Evolutionary conservation across 2,888 invertebrate genomes (phyloP).

Genomic region (Desoria tigrina): DNA sequence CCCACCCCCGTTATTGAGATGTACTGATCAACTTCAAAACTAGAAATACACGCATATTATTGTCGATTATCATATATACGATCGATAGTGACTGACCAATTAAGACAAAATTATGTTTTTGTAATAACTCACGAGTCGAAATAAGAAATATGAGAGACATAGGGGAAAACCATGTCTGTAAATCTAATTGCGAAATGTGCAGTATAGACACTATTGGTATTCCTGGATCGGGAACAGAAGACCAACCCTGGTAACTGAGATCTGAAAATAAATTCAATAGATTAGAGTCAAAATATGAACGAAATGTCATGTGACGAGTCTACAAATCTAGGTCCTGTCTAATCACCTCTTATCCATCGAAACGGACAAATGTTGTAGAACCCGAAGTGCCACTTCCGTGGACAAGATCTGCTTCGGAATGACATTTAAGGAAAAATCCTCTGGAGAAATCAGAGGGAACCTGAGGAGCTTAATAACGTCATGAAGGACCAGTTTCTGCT

Average conservation of each 20-base stretch:
- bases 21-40: constrained; percentile 40
- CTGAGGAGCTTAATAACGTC: constrained; percentile 31
- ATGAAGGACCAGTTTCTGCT: constrained; percentile 20
- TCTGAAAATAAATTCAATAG: constrained; percentile 7
- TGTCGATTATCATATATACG: neutral
- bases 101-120: no score
- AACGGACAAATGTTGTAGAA: constrained; percentile 35
- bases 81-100: neutral
- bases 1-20: constrained; percentile 36
- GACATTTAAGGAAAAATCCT: constrained; percentile 36
- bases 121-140: constrained; percentile 35
- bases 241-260: constrained; percentile 25
- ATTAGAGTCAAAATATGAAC: neutral
- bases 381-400: constrained; percentile 26
- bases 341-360: constrained; percentile 35
- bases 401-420: constrained; percentile 30
- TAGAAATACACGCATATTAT: neutral
- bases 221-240: constrained; percentile 25
- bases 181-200: constrained; percentile 35
- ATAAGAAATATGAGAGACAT: constrained; percentile 35
- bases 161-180: constrained; percentile 32
- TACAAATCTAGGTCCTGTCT: no score
- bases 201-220: constrained; percentile 28
- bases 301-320: neutral
- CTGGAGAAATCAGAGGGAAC: constrained; percentile 36